These are phyloP conservation scores for Orthosia gracilis DNA, from an alignment of 2,888 invertebrate species.

Conservation along the genomic window DNA sequence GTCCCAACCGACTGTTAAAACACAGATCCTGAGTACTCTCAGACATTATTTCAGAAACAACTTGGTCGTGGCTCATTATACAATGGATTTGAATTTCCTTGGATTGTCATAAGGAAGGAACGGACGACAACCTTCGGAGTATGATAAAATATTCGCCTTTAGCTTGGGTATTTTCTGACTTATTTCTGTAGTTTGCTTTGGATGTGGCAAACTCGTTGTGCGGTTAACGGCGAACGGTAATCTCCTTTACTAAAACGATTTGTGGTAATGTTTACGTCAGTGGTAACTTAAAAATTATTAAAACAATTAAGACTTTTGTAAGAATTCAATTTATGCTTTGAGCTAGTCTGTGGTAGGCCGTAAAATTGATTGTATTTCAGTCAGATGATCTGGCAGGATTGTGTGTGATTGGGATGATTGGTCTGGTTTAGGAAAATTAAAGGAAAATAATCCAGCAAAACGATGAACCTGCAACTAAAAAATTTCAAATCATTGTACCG, in stretches of 20 bases:
- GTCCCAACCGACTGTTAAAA: slow-evolving; percentile 60
- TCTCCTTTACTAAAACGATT: neutral
- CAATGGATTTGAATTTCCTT: slow-evolving; percentile 55
- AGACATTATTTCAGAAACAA: slow-evolving; percentile 59
- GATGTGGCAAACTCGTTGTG: neutral
- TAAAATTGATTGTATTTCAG: slow-evolving; percentile 9
- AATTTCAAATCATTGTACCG: neutral
- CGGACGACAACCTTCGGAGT: slow-evolving; percentile 12
- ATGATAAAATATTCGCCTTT: slow-evolving; percentile 19
- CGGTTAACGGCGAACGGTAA: neutral
- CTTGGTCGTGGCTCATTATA: slow-evolving; percentile 53
- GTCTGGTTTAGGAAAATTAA: neutral
- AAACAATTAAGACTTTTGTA: neutral
- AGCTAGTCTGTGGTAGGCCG: neutral
- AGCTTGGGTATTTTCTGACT: slow-evolving; percentile 12
- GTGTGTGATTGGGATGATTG: neutral
- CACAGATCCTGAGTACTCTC: slow-evolving; percentile 54
- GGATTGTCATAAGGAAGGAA: slow-evolving; percentile 32
- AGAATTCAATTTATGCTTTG: slow-evolving; percentile 6
- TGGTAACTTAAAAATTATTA: neutral
- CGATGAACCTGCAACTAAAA: neutral
- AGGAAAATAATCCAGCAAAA: neutral
- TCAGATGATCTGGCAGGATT: neutral
- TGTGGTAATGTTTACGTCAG: neutral
- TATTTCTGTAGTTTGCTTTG: slow-evolving; percentile 1